Conservation (phyloP, 2,797 vertebrate species). For the Hybognathus amarus region DNA sequence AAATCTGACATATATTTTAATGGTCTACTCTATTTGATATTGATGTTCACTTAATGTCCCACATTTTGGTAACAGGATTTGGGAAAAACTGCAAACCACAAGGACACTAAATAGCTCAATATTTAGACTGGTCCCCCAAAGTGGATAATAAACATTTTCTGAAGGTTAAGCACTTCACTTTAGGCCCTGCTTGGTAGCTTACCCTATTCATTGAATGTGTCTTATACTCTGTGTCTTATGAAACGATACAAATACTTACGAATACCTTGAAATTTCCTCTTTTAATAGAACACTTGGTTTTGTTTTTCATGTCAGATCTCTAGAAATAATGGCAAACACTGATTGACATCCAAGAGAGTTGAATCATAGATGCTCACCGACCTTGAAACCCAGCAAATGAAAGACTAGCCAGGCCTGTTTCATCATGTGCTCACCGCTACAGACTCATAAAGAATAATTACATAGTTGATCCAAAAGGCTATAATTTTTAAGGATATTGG, state of each 20-base stretch:
- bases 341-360: conserved; percentile 5
- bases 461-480: conserved; percentile 33
- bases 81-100: not conserved
- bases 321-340: conserved; percentile 2
- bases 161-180: not conserved
- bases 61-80: not conserved
- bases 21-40: not conserved
- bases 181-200: not conserved
- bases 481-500: conserved; percentile 42
- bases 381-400: conserved; percentile 14
- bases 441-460: conserved; percentile 65
- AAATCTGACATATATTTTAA: not conserved
- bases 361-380: conserved; percentile 40
- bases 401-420: conserved; percentile 56
- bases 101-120: not conserved
- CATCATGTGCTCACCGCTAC: conserved; percentile 64
- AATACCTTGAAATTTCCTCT: not conserved
- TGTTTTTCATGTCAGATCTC: not conserved
- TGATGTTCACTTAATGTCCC: not conserved
- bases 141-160: not conserved
- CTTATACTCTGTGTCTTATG: not conserved
- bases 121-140: not conserved
- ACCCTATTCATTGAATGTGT: not conserved
- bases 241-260: not conserved
- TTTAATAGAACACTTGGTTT: not conserved